Evolutionary conservation across 2,797 vertebrate genomes (phyloP).

Genomic region (Rousettus madagascariensis): DNA sequence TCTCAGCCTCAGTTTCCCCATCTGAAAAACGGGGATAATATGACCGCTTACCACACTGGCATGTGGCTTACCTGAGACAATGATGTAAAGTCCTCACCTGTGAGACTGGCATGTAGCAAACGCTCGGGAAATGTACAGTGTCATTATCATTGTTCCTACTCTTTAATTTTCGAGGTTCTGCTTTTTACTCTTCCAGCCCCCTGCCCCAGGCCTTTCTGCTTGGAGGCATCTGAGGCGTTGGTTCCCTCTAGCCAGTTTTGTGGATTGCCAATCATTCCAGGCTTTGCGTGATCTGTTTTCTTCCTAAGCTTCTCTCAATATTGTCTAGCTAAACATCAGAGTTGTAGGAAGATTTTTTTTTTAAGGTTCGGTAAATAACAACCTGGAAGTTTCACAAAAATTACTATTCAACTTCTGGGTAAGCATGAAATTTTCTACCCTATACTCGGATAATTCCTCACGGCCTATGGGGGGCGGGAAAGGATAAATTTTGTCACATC

Average conservation of each 20-base stretch:
- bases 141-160: background rate
- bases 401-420: background rate
- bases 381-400: background rate
- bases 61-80: background rate
- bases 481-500: background rate
- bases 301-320: background rate
- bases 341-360: background rate
- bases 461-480: background rate
- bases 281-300: background rate
- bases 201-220: background rate
- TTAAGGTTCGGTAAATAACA: background rate
- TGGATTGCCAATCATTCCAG: background rate
- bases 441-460: background rate
- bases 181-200: background rate
- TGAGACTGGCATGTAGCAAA: no score
- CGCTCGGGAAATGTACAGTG: accelerated
- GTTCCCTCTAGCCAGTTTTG: background rate
- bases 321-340: background rate
- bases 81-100: no score
- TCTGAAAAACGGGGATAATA: background rate
- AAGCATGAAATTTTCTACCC: background rate
- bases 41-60: background rate
- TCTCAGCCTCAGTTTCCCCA: background rate
- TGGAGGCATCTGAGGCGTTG: no score
- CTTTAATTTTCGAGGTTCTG: background rate